These are phyloP conservation scores for Drosophila truncata DNA, from an alignment of 1,140 invertebrate species.

Conservation along the genomic window DNA sequence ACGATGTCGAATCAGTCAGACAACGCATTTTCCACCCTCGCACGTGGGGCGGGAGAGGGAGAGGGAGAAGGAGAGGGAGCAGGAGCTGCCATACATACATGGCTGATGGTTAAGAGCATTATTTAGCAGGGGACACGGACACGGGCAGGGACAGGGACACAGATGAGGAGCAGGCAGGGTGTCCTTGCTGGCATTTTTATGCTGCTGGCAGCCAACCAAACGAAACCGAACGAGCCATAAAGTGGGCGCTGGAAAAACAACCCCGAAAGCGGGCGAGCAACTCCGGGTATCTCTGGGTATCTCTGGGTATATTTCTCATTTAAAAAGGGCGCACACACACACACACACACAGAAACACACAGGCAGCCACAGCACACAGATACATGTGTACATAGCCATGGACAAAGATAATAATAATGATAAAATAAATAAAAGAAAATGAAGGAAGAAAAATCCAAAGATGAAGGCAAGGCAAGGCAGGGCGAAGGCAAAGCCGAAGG, in stretches of 20 bases:
- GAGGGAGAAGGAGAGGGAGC: background rate
- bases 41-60: background rate
- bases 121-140: slow-evolving; percentile 57
- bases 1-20: slow-evolving; percentile 57
- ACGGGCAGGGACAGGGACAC: slow-evolving; percentile 27
- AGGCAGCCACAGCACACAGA: slow-evolving; percentile 12
- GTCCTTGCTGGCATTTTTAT: slow-evolving; percentile 72
- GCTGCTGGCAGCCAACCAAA: slow-evolving; percentile 76
- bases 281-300: slow-evolving; percentile 2
- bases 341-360: slow-evolving; percentile 23
- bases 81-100: slow-evolving; percentile 36
- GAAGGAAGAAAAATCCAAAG: slow-evolving; percentile 53
- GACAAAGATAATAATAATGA: slow-evolving; percentile 84
- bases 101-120: slow-evolving; percentile 78
- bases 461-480: slow-evolving; percentile 7
- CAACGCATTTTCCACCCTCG: slow-evolving; percentile 71
- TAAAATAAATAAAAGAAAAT: slow-evolving; percentile 82
- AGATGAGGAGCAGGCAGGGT: slow-evolving; percentile 21
- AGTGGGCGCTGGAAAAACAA: slow-evolving; percentile 74
- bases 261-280: slow-evolving; percentile 34
- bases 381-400: slow-evolving; percentile 65
- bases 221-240: slow-evolving; percentile 79
- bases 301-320: slow-evolving; percentile 18
- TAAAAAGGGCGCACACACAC: slow-evolving; percentile 23
- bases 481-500: background rate